Conservation (phyloP, 2,888 invertebrate genomes). For the Thecocarcelia acutangulata region DNA sequence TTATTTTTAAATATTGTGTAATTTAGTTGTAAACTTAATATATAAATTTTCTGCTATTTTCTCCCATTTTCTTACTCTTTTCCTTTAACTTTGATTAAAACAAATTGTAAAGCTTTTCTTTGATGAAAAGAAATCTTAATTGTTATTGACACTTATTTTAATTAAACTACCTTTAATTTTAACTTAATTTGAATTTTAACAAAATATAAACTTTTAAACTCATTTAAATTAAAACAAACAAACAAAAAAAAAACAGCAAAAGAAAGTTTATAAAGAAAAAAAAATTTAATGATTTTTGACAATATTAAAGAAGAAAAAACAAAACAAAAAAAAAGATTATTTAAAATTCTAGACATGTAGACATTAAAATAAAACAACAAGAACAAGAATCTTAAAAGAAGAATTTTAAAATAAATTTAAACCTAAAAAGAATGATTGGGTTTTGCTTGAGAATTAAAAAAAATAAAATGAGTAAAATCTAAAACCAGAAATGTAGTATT, state of each 20-base stretch:
- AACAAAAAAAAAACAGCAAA: constrained; percentile 45
- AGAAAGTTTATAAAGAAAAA: constrained; percentile 29
- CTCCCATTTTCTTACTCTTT: constrained; percentile 3
- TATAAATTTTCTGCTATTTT: neutral
- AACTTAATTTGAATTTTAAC: neutral
- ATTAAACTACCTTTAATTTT: constrained; percentile 31
- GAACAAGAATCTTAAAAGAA: constrained; percentile 43
- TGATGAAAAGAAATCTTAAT: constrained; percentile 36
- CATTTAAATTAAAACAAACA: constrained; percentile 4
- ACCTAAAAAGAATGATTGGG: constrained; percentile 54
- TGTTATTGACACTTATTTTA: constrained; percentile 33
- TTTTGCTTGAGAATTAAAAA: constrained; percentile 60
- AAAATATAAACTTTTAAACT: constrained; percentile 23
- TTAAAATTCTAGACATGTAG: constrained; percentile 62
- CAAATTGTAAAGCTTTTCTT: constrained; percentile 10
- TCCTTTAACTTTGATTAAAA: neutral
- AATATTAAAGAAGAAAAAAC: constrained; percentile 58
- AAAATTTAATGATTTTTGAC: constrained; percentile 59
- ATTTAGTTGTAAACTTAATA: constrained; percentile 56
- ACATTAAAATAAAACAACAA: constrained; percentile 61
- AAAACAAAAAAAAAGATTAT: constrained; percentile 52
- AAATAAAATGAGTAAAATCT: constrained; percentile 55
- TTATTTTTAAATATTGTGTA: constrained; percentile 56
- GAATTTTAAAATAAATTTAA: constrained; percentile 29
- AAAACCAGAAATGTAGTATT: constrained; percentile 70